Evolutionary conservation across 2,113 vertebrate species (phyloP).

Genomic region (Peromyscus californicus): DNA sequence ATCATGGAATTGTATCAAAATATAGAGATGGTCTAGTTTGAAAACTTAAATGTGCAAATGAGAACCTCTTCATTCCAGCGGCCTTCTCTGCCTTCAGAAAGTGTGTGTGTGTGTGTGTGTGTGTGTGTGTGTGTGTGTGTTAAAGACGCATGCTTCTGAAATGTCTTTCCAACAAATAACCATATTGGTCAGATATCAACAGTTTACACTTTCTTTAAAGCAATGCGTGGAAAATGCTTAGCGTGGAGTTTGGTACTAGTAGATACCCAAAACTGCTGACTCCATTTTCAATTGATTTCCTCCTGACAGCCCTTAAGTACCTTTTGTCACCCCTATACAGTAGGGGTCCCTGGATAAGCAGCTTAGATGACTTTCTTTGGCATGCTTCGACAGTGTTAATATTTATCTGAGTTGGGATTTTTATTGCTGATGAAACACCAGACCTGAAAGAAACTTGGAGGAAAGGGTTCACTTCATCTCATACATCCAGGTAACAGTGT

Average conservation of each 20-base stretch:
- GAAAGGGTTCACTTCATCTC: not conserved
- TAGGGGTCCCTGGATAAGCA: not conserved
- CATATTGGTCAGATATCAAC: not conserved
- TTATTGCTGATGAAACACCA: not conserved
- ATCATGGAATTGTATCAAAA: not conserved
- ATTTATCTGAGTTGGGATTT: not conserved
- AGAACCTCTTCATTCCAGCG: not conserved
- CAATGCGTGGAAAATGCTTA: not conserved
- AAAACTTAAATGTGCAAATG: conserved; percentile 22
- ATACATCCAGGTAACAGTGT: not conserved
- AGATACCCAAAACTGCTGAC: not conserved
- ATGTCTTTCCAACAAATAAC: not conserved
- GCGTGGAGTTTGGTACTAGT: not conserved
- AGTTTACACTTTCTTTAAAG: not conserved
- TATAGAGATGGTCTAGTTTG: not conserved
- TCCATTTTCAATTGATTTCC: not conserved
- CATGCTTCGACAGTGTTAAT: not conserved
- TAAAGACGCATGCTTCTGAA: not conserved
- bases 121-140: too few species aligned
- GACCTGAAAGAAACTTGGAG: not conserved
- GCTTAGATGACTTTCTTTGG: not conserved
- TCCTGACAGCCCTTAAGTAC: not conserved
- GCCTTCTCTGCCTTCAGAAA: not conserved
- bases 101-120: too few species aligned
- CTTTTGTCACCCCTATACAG: not conserved